Conservation (phyloP, 2,888 invertebrate species). For the Pterostichus madidus region DNA sequence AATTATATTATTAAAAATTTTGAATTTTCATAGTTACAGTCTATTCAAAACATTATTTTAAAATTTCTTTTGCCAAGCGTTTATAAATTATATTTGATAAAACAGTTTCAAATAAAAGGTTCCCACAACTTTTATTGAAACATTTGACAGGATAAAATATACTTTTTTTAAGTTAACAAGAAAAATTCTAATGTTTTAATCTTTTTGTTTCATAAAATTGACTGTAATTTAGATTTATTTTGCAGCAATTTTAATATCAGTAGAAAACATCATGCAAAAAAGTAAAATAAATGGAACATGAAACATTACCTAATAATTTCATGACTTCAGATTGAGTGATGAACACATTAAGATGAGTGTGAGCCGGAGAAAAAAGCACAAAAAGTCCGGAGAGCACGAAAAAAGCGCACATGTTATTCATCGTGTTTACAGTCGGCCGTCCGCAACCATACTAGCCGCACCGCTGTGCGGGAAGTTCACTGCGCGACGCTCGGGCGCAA, state of each 20-base stretch:
- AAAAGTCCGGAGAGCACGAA: constrained; percentile 67
- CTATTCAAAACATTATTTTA: too few species aligned
- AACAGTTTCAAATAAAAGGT: not conserved
- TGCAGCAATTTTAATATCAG: too few species aligned
- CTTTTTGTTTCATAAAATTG: too few species aligned
- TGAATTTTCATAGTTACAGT: too few species aligned
- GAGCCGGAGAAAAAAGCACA: constrained; percentile 75
- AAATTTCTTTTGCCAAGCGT: too few species aligned
- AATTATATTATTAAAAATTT: too few species aligned
- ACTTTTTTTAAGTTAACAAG: too few species aligned
- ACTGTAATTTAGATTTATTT: too few species aligned
- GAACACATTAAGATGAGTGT: constrained; percentile 88
- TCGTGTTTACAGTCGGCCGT: not conserved
- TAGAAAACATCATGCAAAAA: not conserved
- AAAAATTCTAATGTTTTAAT: too few species aligned
- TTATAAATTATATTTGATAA: not conserved
- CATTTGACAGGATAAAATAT: too few species aligned
- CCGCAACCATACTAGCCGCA: constrained; percentile 32
- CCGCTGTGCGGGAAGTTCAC: not conserved
- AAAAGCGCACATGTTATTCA: constrained; percentile 13
- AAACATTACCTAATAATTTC: constrained; percentile 84
- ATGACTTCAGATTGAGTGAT: constrained; percentile 89
- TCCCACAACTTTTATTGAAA: too few species aligned
- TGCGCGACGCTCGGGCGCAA: constrained; percentile 10
- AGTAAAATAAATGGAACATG: not conserved